phyloP scores from a whole-genome alignment of 2,888 invertebrate genomes.

The Pseudococcus viburni region DNA sequence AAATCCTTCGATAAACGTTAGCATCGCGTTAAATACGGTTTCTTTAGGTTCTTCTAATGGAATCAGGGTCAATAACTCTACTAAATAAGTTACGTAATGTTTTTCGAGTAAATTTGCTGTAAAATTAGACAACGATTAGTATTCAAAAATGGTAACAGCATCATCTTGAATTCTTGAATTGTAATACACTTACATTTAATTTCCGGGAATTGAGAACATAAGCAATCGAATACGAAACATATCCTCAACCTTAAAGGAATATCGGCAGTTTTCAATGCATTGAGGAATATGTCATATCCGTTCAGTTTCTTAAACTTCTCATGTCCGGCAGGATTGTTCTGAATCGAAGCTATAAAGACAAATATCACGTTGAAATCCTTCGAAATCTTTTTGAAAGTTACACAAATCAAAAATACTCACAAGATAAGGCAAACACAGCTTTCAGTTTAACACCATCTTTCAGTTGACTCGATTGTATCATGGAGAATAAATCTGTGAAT shows the following conservation, averaged over 20 bases:
- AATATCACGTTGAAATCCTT: neutral
- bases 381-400: neutral
- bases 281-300: constrained; percentile 49
- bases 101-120: constrained; percentile 58
- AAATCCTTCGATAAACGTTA: constrained; percentile 58
- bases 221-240: constrained; percentile 60
- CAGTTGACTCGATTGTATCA: constrained; percentile 12
- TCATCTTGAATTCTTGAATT: neutral
- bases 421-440: constrained; percentile 61
- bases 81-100: constrained; percentile 50
- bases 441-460: constrained; percentile 59
- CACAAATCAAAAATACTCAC: constrained; percentile 6
- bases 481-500: constrained; percentile 43
- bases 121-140: neutral
- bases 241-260: constrained; percentile 58
- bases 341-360: constrained; percentile 33
- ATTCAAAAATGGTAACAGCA: neutral
- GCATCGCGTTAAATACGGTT: constrained; percentile 59
- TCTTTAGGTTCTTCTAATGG: constrained; percentile 63
- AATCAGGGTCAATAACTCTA: constrained; percentile 57
- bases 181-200: constrained; percentile 60
- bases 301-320: constrained; percentile 62
- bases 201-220: constrained; percentile 59
- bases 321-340: constrained; percentile 59
- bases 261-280: constrained; percentile 52